phyloP scores from a whole-genome alignment of 1,140 invertebrate species.

The Sycophaga agraensis region DNA sequence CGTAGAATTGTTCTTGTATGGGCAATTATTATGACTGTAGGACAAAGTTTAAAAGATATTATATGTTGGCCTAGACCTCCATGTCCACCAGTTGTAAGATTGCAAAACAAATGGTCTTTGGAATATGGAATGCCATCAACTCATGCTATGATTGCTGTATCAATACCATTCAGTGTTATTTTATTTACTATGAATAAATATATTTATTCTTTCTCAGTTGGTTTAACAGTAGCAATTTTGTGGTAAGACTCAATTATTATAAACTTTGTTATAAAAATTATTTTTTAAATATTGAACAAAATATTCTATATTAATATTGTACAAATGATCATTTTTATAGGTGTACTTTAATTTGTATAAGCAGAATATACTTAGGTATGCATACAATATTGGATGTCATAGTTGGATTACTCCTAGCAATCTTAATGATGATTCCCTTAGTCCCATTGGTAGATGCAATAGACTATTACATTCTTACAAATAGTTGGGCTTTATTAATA shows the following conservation, averaged over 20 bases:
- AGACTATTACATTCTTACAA: slow-evolving; percentile 73
- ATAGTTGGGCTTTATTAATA: slow-evolving; percentile 66
- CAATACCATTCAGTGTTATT: slow-evolving; percentile 82
- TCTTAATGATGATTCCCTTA: slow-evolving; percentile 68
- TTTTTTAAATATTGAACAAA: not conserved
- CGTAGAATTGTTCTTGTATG: slow-evolving; percentile 79
- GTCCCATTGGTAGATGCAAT: slow-evolving; percentile 73
- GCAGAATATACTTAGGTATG: slow-evolving; percentile 89
- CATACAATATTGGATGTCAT: slow-evolving; percentile 84
- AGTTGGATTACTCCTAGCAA: slow-evolving; percentile 70
- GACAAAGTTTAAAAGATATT: slow-evolving; percentile 86
- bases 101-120: slow-evolving; percentile 83
- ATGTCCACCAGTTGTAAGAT: slow-evolving; percentile 75
- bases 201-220: slow-evolving; percentile 67
- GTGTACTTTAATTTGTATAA: slow-evolving; percentile 80
- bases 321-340: slow-evolving; percentile 40
- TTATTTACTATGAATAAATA: slow-evolving; percentile 80
- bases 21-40: slow-evolving; percentile 83
- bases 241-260: slow-evolving; percentile 53
- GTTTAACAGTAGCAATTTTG: slow-evolving; percentile 58
- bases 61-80: slow-evolving; percentile 81
- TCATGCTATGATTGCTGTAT: slow-evolving; percentile 87
- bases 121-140: slow-evolving; percentile 95
- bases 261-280: not conserved
- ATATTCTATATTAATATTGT: no score